Evolutionary conservation across 2,797 vertebrate genomes (phyloP).

Genomic region (Dromococcyx pavoninus): DNA sequence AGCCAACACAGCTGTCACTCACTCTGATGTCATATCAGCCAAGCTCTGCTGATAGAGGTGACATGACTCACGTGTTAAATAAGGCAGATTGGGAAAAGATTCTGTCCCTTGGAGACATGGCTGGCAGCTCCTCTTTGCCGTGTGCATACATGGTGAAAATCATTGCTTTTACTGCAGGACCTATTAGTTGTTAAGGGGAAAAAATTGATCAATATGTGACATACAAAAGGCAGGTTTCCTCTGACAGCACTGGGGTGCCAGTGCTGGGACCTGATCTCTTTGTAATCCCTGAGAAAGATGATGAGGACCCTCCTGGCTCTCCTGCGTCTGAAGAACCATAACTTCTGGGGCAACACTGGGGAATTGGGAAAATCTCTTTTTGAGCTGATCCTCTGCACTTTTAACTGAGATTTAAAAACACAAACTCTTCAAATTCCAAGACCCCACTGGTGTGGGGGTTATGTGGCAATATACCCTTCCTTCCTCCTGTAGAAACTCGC

Average conservation of each 20-base stretch:
- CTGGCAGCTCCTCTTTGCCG: not conserved
- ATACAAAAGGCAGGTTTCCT: not conserved
- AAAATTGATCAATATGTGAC: not conserved
- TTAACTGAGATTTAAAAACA: not conserved
- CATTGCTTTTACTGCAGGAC: accelerated
- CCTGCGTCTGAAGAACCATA: accelerated
- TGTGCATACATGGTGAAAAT: accelerated
- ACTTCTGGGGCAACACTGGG: not conserved
- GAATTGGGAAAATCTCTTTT: not conserved
- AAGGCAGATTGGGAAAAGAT: not conserved
- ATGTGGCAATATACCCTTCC: not conserved
- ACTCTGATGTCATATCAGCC: not conserved
- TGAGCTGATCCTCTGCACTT: not conserved
- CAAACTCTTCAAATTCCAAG: not conserved
- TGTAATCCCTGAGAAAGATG: not conserved
- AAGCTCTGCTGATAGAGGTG: not conserved
- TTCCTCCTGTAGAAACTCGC: accelerated
- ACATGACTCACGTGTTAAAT: not conserved
- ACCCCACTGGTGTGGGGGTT: not conserved
- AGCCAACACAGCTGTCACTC: not conserved
- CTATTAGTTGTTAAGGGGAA: not conserved
- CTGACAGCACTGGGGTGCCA: not conserved
- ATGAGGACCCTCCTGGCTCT: not conserved
- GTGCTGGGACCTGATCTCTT: not conserved
- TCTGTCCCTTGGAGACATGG: not conserved